Base-by-base conservation (phyloP, 2,888 invertebrate genomes). In the Meiosimyza platycephala region DNA sequence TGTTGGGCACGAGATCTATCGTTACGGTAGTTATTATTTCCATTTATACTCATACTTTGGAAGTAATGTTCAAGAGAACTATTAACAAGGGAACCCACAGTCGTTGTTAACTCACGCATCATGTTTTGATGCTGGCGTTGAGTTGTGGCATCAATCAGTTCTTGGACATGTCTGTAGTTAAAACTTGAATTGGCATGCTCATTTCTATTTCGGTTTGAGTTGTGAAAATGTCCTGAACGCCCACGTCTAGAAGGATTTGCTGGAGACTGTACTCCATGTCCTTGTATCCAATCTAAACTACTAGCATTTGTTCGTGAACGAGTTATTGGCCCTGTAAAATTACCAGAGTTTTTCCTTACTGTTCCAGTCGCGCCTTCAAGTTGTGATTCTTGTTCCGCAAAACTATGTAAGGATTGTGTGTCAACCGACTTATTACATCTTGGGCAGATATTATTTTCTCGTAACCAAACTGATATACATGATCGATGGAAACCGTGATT, bases 101-200 rank as follows among this genome's bases (percentile, higher is more conserved):
- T n/a, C 13, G 13, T 55, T 55, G 15, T 55, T 11, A 55, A 15
- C 55, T 55, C 55, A 11, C 55, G 55, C 18, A n/a, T 55, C n/a
- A 55, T 55, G 12, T 18, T 55, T 6, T 55, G 15, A 55, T 55
- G 4, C 18, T 55, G 55, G 3, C 55, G 55, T 55, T 55, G 55
- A 55, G 55, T 55, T n/a, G 55, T 11, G 3, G 55, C 1, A 11
- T 55, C 55, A 5, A 55, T 55, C 55, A 55, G 3, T 13, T 55
- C 55, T 55, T 55, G 55, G 15, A 55, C 55, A 55, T n/a, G 55
- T 55, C 55, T 15, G n/a, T 55, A 55, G 6, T 55, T n/a, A 55
- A 55, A 55, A 22, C n/a, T 55, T 11, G 55, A n/a, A 55, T 6
- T 55, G 4, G 28, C 2, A 28, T 28, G 22, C 22, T 22, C 22